phyloP scores from a whole-genome alignment of 1,140 invertebrate genomes.

The Drosophila nebulosa region DNA sequence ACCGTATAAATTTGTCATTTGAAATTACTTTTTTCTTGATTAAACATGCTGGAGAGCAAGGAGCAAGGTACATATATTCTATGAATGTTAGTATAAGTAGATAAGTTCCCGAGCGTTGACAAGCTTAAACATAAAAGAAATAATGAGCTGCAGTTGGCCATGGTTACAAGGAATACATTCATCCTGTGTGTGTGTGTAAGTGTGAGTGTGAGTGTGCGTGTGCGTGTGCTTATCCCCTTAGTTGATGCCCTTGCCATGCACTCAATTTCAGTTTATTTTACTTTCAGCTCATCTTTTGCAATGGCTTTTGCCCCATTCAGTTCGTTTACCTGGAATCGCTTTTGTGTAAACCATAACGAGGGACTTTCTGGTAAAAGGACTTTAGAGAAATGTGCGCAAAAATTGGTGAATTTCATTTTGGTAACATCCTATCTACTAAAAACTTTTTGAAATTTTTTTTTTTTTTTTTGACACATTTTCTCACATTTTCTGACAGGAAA shows the following conservation, averaged over 20 bases:
- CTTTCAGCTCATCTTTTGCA: conserved; percentile 62
- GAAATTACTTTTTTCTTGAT: not conserved
- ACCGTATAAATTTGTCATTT: not conserved
- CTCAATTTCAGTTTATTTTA: conserved; percentile 71
- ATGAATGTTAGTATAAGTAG: not conserved
- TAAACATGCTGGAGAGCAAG: not conserved
- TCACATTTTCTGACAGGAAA: too few species aligned
- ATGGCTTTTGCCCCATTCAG: conserved; percentile 32
- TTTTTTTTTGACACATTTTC: too few species aligned
- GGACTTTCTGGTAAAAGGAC: too few species aligned
- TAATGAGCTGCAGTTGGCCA: conserved; percentile 2
- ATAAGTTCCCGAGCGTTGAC: not conserved
- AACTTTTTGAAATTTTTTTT: too few species aligned
- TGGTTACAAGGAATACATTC: conserved; percentile 20
- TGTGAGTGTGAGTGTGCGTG: not conserved
- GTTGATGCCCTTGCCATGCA: conserved; percentile 16
- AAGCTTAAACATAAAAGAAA: conserved; percentile 1
- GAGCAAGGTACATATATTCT: not conserved
- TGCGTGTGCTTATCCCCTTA: conserved; percentile 12
- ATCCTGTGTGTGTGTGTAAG: conserved; percentile 10
- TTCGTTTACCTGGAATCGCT: conserved; percentile 59
- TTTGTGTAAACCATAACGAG: conserved; percentile 10
- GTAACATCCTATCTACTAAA: not conserved
- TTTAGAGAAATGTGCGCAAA: not conserved
- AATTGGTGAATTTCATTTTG: not conserved